phyloP scores from a whole-genome alignment of 2,113 vertebrate species.

The Irena cyanogastra region DNA sequence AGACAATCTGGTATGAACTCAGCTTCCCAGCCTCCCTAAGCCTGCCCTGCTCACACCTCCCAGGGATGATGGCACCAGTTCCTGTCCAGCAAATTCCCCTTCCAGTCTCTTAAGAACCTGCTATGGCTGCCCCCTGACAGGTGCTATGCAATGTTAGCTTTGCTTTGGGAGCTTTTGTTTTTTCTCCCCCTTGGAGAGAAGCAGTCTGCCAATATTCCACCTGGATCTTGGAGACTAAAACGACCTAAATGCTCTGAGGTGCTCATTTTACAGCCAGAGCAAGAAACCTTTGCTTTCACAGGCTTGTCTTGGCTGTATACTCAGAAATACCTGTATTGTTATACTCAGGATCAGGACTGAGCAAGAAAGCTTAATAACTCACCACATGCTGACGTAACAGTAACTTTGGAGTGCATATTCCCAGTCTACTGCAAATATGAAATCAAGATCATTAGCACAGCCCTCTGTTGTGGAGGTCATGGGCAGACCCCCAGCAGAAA shows the following conservation, averaged over 20 bases:
- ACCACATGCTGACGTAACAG: rapidly evolving
- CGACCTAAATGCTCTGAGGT: neutral
- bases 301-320: neutral
- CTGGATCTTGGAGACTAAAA: neutral
- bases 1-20: neutral
- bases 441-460: neutral
- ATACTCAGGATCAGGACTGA: neutral
- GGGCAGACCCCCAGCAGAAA: neutral
- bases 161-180: neutral
- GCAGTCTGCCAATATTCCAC: neutral
- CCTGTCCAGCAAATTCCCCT: neutral
- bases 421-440: neutral
- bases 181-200: neutral
- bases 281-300: neutral
- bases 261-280: neutral
- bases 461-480: neutral
- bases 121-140: neutral
- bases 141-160: neutral
- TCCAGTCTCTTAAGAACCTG: neutral
- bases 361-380: neutral
- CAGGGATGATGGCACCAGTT: neutral
- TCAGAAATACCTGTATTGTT: neutral
- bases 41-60: neutral
- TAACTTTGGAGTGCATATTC: neutral
- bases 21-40: neutral